A percentile compares a stretch with the other conserved stretches of the same genome.
These are phyloP conservation scores for Rhineura floridana DNA, from an alignment of 2,113 vertebrate genomes.

Conservation along the genomic window DNA sequence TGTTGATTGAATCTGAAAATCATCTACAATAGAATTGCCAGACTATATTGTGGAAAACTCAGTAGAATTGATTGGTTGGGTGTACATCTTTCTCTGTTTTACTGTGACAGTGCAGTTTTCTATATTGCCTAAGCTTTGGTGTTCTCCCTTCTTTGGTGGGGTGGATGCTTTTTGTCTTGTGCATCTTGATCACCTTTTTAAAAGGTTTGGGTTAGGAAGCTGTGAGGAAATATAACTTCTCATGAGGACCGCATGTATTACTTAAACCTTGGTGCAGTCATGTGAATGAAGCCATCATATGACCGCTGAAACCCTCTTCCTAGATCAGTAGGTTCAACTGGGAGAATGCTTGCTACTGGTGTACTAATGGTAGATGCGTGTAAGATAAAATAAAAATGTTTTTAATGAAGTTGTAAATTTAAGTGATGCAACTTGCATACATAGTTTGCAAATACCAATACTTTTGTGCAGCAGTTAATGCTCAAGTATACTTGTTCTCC, in stretches of 20 bases:
- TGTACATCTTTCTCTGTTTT: neutral
- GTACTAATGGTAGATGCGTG: neutral
- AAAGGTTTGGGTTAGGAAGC: neutral
- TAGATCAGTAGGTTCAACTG: neutral
- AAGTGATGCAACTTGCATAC: neutral
- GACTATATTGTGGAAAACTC: neutral
- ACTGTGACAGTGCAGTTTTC: neutral
- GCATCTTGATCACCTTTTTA: neutral
- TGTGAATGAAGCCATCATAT: neutral
- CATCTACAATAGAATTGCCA: neutral
- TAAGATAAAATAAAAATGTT: neutral
- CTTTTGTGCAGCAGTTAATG: neutral
- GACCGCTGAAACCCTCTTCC: neutral
- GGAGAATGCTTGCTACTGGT: neutral
- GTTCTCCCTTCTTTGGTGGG: neutral
- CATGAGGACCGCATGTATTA: neutral
- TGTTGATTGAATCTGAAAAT: neutral
- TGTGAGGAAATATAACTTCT: neutral
- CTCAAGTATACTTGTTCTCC: neutral
- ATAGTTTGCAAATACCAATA: neutral
- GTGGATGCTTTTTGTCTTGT: neutral
- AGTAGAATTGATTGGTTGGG: neutral
- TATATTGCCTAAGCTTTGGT: no score
- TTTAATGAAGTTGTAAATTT: neutral
- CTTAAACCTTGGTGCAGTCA: neutral